Evolutionary conservation across 2,888 invertebrate genomes (phyloP), one percentile per base, ranked within the genome.

Genomic region (Cepaea hortensis): DNA sequence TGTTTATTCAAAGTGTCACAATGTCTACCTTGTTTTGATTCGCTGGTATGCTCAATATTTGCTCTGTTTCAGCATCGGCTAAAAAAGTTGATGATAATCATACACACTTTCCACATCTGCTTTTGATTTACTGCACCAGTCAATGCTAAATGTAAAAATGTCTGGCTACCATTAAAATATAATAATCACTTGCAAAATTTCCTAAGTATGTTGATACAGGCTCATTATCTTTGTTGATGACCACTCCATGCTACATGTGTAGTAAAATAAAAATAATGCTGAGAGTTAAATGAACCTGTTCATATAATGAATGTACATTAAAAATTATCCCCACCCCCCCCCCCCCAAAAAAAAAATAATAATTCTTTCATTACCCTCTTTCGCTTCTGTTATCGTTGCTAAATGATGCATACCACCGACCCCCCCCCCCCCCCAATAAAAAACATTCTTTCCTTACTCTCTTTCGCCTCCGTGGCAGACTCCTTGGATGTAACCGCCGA

Each of bases 181-280:
- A 72, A 73, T 11, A 72, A 18, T 55, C 23, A 61, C 15, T 55
- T 50, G n/a, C 82, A 82, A 15, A 2, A 23, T 82, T 35, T 23
- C n/a, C 50, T n/a, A 70, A 46, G 68, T 61, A 9, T 70, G 70
- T n/a, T 20, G 35, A 15, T 50, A 35, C 20, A 20, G 18, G 20
- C 7, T 50, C 81, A 81, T 13, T 81, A 46, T 48, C 46, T 48
- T 81, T 46, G 4, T 35, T 6, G 79, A 15, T 62, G 3, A 68
- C 81, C 65, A 85, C 48, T 85, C 85, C 62, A 84, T 79, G 4
- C 62, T 62, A 35, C 35, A 79, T 46, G 62, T 79, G 79, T 3
- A 79, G 61, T 6, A 61, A 6, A 77, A 7, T 1, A 35, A 77
- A 20, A n/a, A 55, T 55, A 55, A 9, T 55, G 6, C 35, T 1